These are phyloP conservation scores for Autographa pulchrina DNA, from an alignment of 2,888 invertebrate species.

Conservation along the genomic window DNA sequence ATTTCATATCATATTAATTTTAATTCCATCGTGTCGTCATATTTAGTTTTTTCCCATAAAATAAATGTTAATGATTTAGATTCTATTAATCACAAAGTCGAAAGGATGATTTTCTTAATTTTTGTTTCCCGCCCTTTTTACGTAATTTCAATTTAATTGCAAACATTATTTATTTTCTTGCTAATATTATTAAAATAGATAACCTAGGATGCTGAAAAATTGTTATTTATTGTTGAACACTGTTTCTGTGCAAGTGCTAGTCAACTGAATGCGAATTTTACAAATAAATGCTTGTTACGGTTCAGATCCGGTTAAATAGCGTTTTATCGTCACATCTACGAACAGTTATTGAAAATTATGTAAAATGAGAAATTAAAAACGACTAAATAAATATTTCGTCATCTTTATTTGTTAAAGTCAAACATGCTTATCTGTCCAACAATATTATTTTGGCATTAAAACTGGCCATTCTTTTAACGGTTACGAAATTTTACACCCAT, in stretches of 20 bases:
- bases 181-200: too few species aligned
- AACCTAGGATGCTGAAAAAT: too few species aligned
- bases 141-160: neutral
- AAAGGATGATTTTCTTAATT: neutral
- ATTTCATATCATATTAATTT: too few species aligned
- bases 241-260: neutral
- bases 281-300: neutral
- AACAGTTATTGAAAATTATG: neutral
- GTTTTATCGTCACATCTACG: neutral
- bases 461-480: slow-evolving; percentile 54
- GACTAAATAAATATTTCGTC: neutral
- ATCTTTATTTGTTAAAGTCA: neutral
- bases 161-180: neutral
- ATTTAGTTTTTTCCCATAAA: too few species aligned
- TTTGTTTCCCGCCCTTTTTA: neutral
- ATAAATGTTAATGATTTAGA: too few species aligned
- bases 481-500: slow-evolving; percentile 49
- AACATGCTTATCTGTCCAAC: neutral
- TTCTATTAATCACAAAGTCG: too few species aligned
- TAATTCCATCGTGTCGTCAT: too few species aligned
- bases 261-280: neutral
- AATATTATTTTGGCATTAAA: slow-evolving; percentile 26
- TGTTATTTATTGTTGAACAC: neutral
- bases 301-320: neutral
- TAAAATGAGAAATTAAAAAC: neutral